These are phyloP conservation scores for Steinernema carpocapsae DNA, from an alignment of 2,888 invertebrate genomes.

Conservation along the genomic window DNA sequence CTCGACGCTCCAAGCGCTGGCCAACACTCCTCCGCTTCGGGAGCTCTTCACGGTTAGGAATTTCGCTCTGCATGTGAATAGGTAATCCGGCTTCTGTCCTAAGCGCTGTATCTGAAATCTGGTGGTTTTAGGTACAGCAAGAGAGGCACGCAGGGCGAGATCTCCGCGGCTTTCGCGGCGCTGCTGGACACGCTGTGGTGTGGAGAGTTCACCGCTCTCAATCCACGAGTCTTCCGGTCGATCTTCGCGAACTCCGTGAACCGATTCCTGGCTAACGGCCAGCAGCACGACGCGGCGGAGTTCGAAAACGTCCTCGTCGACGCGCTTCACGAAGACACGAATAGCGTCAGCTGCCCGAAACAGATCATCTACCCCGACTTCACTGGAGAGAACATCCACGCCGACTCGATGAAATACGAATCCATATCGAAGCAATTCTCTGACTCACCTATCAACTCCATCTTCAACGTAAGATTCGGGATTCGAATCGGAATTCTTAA, in stretches of 20 bases:
- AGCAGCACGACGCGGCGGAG: constrained; percentile 74
- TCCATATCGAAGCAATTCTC: constrained; percentile 50
- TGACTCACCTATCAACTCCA: constrained; percentile 55
- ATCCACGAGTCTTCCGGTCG: constrained; percentile 52
- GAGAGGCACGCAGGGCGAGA: constrained; percentile 58
- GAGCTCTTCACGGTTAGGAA: background rate
- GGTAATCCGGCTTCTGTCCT: background rate
- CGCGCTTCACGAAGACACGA: constrained; percentile 70
- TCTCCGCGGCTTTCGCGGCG: constrained; percentile 61
- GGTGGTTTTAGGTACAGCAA: constrained; percentile 48
- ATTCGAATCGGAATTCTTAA: background rate
- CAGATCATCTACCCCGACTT: constrained; percentile 52
- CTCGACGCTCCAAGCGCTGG: constrained; percentile 77
- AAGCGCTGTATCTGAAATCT: background rate
- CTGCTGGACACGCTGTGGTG: constrained; percentile 59
- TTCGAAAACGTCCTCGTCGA: constrained; percentile 73
- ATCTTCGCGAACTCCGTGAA: constrained; percentile 48
- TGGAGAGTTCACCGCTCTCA: constrained; percentile 54
- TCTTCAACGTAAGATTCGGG: constrained; percentile 56
- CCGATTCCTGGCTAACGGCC: constrained; percentile 53
- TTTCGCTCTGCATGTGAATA: background rate
- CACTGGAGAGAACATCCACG: constrained; percentile 48
- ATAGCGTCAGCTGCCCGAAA: constrained; percentile 46
- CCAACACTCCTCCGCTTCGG: constrained; percentile 58
- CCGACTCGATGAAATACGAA: constrained; percentile 54